Evolutionary conservation across 2,797 vertebrate species (phyloP).

Genomic region (Synanceia verrucosa): DNA sequence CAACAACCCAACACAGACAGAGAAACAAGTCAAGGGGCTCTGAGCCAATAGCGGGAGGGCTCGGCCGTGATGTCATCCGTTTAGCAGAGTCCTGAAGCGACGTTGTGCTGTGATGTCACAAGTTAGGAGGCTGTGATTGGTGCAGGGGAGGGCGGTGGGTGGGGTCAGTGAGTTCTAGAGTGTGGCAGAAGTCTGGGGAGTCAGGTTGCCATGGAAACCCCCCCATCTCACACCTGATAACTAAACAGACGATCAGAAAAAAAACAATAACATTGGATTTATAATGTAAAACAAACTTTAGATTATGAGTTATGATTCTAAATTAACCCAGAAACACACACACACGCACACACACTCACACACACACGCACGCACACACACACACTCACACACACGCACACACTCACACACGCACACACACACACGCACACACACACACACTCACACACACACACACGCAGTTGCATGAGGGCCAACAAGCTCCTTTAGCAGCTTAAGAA

Average conservation of each 20-base stretch:
- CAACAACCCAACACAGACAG: conserved; percentile 27
- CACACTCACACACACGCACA: not conserved
- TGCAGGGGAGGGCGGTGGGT: conserved; percentile 24
- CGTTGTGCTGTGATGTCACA: conserved; percentile 9
- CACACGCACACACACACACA: conserved; percentile 2
- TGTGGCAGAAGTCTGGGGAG: too few species aligned
- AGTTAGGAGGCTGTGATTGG: conserved; percentile 24
- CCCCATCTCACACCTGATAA: not conserved
- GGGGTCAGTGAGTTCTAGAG: not conserved
- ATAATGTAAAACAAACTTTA: conserved; percentile 45
- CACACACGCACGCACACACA: conserved; percentile 1
- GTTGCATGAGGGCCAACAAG: conserved; percentile 30
- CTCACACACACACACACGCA: not conserved
- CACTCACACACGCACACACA: not conserved
- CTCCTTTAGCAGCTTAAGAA: conserved; percentile 63
- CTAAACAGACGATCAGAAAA: conserved; percentile 22
- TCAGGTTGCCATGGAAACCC: not conserved
- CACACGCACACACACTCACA: not conserved
- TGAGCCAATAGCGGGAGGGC: conserved; percentile 44
- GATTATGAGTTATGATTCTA: conserved; percentile 48
- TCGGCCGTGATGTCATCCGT: conserved; percentile 16
- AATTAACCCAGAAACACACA: conserved; percentile 22
- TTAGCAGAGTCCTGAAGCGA: not conserved
- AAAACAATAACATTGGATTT: conserved; percentile 28
- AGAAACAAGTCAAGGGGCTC: conserved; percentile 13